Evolutionary conservation across 2,888 invertebrate genomes (phyloP), one percentile per base, ranked within the genome.

Genomic region (Podotricha telesiphe): DNA sequence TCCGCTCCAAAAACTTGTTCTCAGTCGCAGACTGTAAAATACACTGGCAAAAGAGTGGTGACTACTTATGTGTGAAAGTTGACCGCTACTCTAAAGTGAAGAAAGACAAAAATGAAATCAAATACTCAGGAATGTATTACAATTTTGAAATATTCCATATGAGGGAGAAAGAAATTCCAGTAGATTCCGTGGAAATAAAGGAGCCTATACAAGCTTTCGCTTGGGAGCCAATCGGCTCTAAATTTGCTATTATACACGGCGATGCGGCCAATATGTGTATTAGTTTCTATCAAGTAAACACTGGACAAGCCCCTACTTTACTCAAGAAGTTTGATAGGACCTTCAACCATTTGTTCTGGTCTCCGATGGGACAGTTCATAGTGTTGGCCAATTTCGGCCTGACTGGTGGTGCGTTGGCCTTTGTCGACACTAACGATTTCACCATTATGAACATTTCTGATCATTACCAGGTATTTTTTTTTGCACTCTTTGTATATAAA

Each of bases 121-220:
- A 99, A 87, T 99, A 99, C 88, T 96, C 97, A 58, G 99, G 99
- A 76, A 97, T 99, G 96, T 98, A 98, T 80, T 99, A 98, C 89
- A 99, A 99, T 87, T 98, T 99, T 90, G 99, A 99, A 93, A 97
- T 99, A 77, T 99, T 99, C 94, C 98, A 99, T 83, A 98, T 99
- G 96, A 94, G 98, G 65, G 99, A 99, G 83, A 99, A 99, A 82
- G 97, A 98, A 86, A 97, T 99, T 77, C 99, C 99, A 0, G 99
- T 99, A 0, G 99, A 99, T 86, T 98, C 98, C 13, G 97, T 99
- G 1, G 99, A 99, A 88, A 97, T 98, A 73, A 98, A 99, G 85
- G 97, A 97, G 81, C 95, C 96, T 0, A 97, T 98, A 68, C 96
- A 97, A 80, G 98, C 98, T 0, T 99, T 99, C 82, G 98, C 98